Evolutionary conservation across 2,888 invertebrate species (phyloP), one percentile per base, ranked within the genome.

Genomic region (Argyra leucocephala): DNA sequence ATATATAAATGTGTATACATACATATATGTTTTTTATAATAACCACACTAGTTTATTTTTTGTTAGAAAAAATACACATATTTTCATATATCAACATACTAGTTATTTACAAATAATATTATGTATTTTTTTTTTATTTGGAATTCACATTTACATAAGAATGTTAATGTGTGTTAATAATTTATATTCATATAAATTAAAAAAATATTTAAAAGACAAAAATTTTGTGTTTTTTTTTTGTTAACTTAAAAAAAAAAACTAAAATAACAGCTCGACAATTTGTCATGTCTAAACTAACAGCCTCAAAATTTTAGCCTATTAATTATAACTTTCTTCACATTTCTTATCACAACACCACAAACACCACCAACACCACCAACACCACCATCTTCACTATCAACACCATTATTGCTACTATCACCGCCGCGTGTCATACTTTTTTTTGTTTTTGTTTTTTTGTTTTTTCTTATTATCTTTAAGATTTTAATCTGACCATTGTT

Each of bases 121-220:
- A 10, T 31, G 7, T 31, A 1, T 31, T 31, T 31, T 31, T 31
- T 31, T 26, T 26, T 26, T 26, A 10, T 48, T 48, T 6, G 48
- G 48, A 48, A 48, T 48, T 48, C 48, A 48, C 48, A 48, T 48
- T 48, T 48, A 48, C 48, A 48, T 48, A 48, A 48, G 48, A 48
- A 48, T 48, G 48, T 48, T 48, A 48, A 48, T 48, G 48, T 48
- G 48, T 48, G 48, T 48, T 48, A 48, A 48, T 48, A 48, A 48
- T 48, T 48, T 48, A 48, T 48, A 18, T 48, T 48, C 48, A 48
- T 48, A 48, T 48, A 48, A 48, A 48, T 48, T 48, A 48, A 48
- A 48, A 31, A 48, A 48, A 48, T 37, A 37, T 37, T 37, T 37
- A 37, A 48, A n/a, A 48, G n/a, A 48, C 7, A 48, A 48, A 48